Conservation (phyloP, 2,888 invertebrate species). For the Lacanobia oleracea region DNA sequence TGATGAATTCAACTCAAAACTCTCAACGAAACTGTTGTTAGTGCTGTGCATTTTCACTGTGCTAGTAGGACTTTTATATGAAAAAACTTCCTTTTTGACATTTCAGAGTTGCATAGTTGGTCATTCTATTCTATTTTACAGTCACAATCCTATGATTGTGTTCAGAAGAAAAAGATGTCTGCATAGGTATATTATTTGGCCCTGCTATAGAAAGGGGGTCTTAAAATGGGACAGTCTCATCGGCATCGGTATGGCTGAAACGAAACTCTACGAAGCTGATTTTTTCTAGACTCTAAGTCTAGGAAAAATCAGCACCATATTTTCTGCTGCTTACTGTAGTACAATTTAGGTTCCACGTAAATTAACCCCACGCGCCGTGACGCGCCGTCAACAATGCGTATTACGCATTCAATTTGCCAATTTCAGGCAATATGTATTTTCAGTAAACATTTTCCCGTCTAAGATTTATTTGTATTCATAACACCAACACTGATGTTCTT, state of each 20-base stretch:
- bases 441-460: constrained; percentile 8
- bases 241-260: background rate
- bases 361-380: constrained; percentile 18
- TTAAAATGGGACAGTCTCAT: background rate
- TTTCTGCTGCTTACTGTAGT: background rate
- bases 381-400: constrained; percentile 14
- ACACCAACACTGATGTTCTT: background rate
- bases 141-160: too few species aligned
- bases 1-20: too few species aligned
- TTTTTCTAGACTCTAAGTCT: too few species aligned
- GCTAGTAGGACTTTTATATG: too few species aligned
- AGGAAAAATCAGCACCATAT: background rate
- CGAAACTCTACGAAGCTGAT: background rate
- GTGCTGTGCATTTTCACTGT: too few species aligned
- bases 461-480: constrained; percentile 16
- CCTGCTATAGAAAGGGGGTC: background rate
- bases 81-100: too few species aligned
- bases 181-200: too few species aligned
- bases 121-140: too few species aligned
- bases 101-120: too few species aligned
- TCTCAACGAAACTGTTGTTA: too few species aligned
- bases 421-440: constrained; percentile 9
- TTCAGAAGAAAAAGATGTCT: too few species aligned
- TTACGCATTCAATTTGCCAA: constrained; percentile 27
- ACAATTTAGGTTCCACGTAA: constrained; percentile 6